Percentiles rank a stretch among this genome's conserved stretches.
These are phyloP conservation scores for Conistra vaccinii DNA, from an alignment of 2,888 invertebrate species.

Conservation along the genomic window DNA sequence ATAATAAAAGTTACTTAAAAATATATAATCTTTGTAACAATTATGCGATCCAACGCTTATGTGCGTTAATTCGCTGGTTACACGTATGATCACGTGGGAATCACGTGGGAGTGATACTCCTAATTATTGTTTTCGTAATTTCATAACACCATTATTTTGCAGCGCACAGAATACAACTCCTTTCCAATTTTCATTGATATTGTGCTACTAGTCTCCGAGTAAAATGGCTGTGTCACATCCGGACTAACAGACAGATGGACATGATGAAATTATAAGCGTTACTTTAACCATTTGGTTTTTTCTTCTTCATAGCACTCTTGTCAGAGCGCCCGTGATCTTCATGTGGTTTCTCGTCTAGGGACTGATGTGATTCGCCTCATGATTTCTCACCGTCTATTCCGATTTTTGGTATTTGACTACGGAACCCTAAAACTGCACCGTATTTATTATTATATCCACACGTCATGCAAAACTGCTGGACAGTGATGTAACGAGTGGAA, in stretches of 20 bases:
- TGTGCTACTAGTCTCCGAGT: too few species aligned
- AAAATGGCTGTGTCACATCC: background rate
- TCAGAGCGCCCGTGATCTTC: too few species aligned
- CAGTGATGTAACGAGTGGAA: slow-evolving; percentile 65
- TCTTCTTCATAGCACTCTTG: too few species aligned
- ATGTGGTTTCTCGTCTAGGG: too few species aligned
- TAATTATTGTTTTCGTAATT: background rate
- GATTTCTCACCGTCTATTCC: too few species aligned
- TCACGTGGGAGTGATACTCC: too few species aligned
- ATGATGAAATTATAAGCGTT: background rate
- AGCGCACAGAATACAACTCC: background rate
- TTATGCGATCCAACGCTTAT: background rate
- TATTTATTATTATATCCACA: slow-evolving; percentile 45
- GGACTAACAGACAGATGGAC: too few species aligned
- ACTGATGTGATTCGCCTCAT: too few species aligned
- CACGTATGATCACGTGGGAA: background rate
- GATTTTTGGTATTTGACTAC: too few species aligned
- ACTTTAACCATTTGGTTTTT: background rate
- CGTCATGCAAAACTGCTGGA: slow-evolving; percentile 45
- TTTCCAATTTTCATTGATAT: background rate
- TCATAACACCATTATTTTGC: background rate
- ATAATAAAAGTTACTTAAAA: background rate
- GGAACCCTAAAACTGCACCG: slow-evolving; percentile 35
- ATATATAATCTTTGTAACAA: background rate
- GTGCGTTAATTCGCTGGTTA: too few species aligned